These are phyloP conservation scores for Lacanobia wlatinum DNA, from an alignment of 2,888 invertebrate species.

Conservation along the genomic window DNA sequence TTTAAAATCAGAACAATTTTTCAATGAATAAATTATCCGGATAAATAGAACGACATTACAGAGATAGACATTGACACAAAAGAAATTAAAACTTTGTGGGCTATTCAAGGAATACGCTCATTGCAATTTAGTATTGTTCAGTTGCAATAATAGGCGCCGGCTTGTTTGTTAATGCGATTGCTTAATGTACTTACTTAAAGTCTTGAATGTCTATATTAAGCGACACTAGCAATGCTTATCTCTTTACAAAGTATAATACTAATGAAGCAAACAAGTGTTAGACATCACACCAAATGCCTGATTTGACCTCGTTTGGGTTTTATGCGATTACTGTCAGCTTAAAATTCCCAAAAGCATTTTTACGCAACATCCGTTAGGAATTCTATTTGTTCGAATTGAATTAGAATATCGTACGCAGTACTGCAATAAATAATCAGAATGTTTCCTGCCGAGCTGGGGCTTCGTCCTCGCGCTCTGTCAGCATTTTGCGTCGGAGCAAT, in stretches of 20 bases:
- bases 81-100: conserved; percentile 42
- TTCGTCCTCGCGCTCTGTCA: conserved; percentile 35
- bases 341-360: conserved; percentile 26
- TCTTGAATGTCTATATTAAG: conserved; percentile 41
- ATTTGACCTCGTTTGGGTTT: conserved; percentile 22
- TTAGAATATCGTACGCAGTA: conserved; percentile 30
- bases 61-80: conserved; percentile 18
- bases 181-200: conserved; percentile 39
- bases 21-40: conserved; percentile 53
- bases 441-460: conserved; percentile 31
- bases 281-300: conserved; percentile 7
- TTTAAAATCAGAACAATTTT: conserved; percentile 33
- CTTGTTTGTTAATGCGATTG: conserved; percentile 43
- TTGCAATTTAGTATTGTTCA: conserved; percentile 21
- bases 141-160: conserved; percentile 30
- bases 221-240: conserved; percentile 32
- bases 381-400: conserved; percentile 36
- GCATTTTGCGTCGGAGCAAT: conserved; percentile 42
- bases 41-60: conserved; percentile 29
- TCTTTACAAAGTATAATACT: conserved; percentile 45
- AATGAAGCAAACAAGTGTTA: conserved; percentile 41
- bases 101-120: conserved; percentile 16
- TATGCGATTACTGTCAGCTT: conserved; percentile 32
- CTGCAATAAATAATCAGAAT: conserved; percentile 42
- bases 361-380: conserved; percentile 24